These are phyloP conservation scores for Drosophila subsilvestris DNA, from an alignment of 2,888 invertebrate species.

Conservation along the genomic window DNA sequence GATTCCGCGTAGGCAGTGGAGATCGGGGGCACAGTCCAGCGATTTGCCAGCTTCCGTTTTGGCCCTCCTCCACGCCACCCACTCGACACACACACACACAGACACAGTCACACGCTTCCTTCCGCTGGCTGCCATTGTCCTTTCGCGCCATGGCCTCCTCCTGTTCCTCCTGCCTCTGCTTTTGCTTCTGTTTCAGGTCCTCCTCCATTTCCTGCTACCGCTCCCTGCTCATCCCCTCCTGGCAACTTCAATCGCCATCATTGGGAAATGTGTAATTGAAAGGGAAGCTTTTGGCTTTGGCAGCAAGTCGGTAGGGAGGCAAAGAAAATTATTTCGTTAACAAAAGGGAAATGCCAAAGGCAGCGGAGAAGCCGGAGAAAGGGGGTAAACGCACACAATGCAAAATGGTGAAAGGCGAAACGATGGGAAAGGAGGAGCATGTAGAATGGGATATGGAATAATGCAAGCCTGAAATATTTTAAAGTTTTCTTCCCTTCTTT, in stretches of 20 bases:
- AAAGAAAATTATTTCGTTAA: constrained; percentile 81
- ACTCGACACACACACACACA: constrained; percentile 1
- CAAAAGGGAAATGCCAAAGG: constrained; percentile 67
- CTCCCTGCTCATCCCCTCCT: constrained; percentile 1
- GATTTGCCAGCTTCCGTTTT: constrained; percentile 61
- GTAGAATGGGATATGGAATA: constrained; percentile 44
- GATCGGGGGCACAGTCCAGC: constrained; percentile 52
- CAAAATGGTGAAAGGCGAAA: constrained; percentile 32
- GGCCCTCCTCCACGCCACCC: constrained; percentile 18
- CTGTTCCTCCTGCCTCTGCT: constrained; percentile 1
- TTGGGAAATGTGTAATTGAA: constrained; percentile 81
- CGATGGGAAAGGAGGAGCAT: neutral
- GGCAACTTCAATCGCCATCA: constrained; percentile 51
- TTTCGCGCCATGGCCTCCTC: constrained; percentile 54
- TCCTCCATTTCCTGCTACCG: constrained; percentile 2
- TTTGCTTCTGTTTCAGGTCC: neutral
- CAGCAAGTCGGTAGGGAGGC: constrained; percentile 41
- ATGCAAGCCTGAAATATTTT: constrained; percentile 69
- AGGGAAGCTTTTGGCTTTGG: constrained; percentile 81
- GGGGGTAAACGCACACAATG: constrained; percentile 45
- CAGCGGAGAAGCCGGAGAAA: constrained; percentile 25
- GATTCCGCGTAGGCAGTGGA: constrained; percentile 52
- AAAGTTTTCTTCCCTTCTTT: constrained; percentile 55
- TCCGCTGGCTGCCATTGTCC: constrained; percentile 74
- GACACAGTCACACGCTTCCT: constrained; percentile 50